phyloP scores from a whole-genome alignment of 2,888 invertebrate genomes.

The Amaurobius ferox region DNA sequence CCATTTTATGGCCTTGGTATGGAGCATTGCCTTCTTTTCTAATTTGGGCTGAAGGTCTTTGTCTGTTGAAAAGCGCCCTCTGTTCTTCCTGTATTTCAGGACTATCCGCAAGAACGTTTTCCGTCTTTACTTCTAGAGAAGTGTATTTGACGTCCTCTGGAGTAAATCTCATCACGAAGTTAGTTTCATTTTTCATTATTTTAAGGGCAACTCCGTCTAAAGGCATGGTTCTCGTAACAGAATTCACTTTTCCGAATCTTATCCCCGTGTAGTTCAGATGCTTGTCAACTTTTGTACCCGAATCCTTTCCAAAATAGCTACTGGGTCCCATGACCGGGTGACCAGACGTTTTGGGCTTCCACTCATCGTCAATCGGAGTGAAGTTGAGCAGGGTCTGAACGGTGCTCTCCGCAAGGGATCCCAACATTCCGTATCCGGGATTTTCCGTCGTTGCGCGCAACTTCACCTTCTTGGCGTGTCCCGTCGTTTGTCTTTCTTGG shows the following conservation, averaged over 20 bases:
- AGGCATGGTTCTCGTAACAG: neutral
- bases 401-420: neutral
- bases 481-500: neutral
- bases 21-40: neutral
- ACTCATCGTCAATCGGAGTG: constrained; percentile 20
- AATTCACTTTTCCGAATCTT: neutral
- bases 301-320: neutral
- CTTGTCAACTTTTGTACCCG: neutral
- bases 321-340: neutral
- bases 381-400: constrained; percentile 16
- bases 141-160: neutral
- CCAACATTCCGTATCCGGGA: neutral
- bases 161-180: neutral
- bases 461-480: constrained; percentile 23
- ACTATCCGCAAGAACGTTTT: neutral
- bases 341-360: constrained; percentile 37
- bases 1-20: neutral
- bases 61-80: neutral
- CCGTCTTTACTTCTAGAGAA: neutral
- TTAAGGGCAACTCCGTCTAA: neutral
- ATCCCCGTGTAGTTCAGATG: constrained; percentile 25
- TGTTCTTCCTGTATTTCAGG: neutral
- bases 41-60: neutral
- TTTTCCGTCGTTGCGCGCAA: neutral
- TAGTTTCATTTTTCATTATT: neutral